These are phyloP conservation scores for Loriculus beryllinus DNA, from an alignment of 2,797 vertebrate genomes.

Conservation along the genomic window DNA sequence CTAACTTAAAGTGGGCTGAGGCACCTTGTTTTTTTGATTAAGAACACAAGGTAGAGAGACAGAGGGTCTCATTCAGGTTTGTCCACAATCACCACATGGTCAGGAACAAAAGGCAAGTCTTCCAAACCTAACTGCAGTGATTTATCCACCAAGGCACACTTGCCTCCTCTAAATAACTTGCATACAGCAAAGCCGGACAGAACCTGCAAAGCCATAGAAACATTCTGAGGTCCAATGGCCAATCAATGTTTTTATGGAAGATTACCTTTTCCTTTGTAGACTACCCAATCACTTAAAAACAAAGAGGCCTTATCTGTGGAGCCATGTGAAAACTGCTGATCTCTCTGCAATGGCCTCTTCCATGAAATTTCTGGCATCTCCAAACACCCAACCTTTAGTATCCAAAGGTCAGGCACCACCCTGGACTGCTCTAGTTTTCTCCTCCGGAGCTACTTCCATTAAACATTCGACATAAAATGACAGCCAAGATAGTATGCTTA, in stretches of 20 bases:
- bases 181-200: neutral
- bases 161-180: neutral
- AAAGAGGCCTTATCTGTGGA: neutral
- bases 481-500: neutral
- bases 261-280: neutral
- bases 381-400: neutral
- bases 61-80: neutral
- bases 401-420: neutral
- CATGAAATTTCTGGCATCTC: neutral
- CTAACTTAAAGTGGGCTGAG: neutral
- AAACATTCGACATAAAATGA: neutral
- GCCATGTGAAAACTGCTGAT: neutral
- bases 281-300: neutral
- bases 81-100: neutral
- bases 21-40: neutral
- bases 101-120: neutral
- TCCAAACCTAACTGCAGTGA: neutral
- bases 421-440: neutral
- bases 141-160: neutral
- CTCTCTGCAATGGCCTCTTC: neutral
- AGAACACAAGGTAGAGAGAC: neutral
- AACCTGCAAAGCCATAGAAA: neutral
- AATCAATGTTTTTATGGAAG: neutral
- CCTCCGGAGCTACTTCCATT: neutral
- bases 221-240: neutral